These are phyloP conservation scores for Gari tellinella DNA, from an alignment of 2,888 invertebrate genomes.

Conservation along the genomic window DNA sequence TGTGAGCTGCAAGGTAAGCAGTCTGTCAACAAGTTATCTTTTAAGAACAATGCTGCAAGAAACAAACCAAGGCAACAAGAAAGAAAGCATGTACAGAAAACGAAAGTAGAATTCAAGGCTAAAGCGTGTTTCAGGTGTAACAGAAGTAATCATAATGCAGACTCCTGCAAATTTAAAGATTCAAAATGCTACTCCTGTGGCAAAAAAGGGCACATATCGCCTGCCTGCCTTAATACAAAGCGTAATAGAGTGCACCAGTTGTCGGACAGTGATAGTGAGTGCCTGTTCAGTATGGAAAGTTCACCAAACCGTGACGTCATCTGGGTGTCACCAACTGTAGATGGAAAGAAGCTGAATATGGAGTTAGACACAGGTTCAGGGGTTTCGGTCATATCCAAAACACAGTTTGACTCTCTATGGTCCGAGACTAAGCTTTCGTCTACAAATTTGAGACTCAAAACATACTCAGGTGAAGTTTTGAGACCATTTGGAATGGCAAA, in stretches of 20 bases:
- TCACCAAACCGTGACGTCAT: background rate
- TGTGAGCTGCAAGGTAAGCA: slow-evolving; percentile 11
- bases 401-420: slow-evolving; percentile 19
- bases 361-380: slow-evolving; percentile 62
- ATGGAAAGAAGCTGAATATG: slow-evolving; percentile 35
- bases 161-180: slow-evolving; percentile 26
- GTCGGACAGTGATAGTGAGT: background rate
- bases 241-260: background rate
- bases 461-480: slow-evolving; percentile 43
- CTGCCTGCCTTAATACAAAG: slow-evolving; percentile 15
- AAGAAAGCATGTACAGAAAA: background rate
- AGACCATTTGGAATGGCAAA: slow-evolving; percentile 19
- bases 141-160: slow-evolving; percentile 19
- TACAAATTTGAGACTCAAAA: slow-evolving; percentile 33
- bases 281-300: background rate
- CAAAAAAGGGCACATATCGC: slow-evolving; percentile 21
- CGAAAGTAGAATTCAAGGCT: background rate
- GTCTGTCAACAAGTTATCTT: background rate
- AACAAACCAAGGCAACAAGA: background rate
- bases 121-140: slow-evolving; percentile 13
- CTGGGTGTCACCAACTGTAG: slow-evolving; percentile 27
- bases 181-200: slow-evolving; percentile 18
- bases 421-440: background rate
- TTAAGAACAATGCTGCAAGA: background rate
- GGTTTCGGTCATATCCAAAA: slow-evolving; percentile 43